Percentiles rank a stretch among this genome's conserved stretches.
phyloP scores from a whole-genome alignment of 2,113 vertebrate species.

The Amphiprion ocellaris region DNA sequence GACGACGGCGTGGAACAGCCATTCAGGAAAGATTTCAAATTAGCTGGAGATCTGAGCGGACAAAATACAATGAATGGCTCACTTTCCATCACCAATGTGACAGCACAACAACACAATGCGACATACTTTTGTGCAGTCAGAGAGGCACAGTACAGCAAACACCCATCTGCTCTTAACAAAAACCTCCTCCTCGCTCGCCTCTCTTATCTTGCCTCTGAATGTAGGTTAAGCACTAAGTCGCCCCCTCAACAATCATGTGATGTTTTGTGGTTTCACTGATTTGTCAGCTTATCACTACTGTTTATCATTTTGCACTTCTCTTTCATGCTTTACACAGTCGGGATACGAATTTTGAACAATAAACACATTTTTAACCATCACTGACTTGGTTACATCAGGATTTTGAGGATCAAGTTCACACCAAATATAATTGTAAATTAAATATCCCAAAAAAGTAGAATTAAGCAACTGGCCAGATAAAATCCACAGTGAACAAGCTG shows the following conservation, averaged over 20 bases:
- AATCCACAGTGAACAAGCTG: no score
- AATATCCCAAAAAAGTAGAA: no score
- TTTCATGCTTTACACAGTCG: no score
- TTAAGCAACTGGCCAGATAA: no score
- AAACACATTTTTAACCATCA: no score
- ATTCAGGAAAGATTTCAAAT: slow-evolving; percentile 22
- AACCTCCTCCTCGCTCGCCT: slow-evolving; percentile 7
- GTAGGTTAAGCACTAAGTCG: background rate
- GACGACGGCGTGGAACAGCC: slow-evolving; percentile 13
- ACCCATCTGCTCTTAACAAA: slow-evolving; percentile 45
- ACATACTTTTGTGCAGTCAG: slow-evolving; percentile 67
- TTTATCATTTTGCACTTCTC: background rate
- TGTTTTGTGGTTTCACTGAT: slow-evolving; percentile 1
- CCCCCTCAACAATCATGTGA: background rate
- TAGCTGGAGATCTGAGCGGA: slow-evolving; percentile 49
- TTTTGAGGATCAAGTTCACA: no score
- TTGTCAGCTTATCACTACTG: background rate
- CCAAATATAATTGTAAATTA: no score
- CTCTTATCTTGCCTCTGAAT: background rate
- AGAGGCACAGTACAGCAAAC: slow-evolving; percentile 58
- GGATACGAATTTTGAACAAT: no score
- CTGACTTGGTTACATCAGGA: no score
- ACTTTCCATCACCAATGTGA: slow-evolving; percentile 17
- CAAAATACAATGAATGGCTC: background rate
- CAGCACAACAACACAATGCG: slow-evolving; percentile 37